Conservation (phyloP, 2,113 vertebrate species). For the Erythrolamprus reginae region DNA sequence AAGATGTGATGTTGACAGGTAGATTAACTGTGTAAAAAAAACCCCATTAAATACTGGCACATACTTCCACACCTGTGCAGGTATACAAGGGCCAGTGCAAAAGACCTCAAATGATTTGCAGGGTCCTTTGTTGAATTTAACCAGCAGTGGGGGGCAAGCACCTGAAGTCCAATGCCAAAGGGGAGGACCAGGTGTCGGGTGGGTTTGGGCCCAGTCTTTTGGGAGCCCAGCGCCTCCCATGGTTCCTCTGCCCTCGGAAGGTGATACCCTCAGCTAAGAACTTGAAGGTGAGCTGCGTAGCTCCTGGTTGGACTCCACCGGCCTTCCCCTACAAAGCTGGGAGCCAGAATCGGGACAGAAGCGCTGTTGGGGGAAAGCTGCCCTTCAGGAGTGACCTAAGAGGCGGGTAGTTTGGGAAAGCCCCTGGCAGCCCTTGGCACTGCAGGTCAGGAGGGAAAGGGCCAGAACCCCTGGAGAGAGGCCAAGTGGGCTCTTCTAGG, state of each 20-base stretch:
- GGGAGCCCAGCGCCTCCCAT: neutral
- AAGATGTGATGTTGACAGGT: no score
- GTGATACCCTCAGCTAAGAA: neutral
- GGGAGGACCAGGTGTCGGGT: no score
- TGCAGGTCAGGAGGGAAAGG: no score
- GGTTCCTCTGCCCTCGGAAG: neutral
- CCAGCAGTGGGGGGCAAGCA: neutral
- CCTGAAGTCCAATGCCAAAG: neutral
- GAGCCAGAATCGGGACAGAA: neutral
- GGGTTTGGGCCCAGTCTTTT: neutral
- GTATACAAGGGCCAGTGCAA: neutral
- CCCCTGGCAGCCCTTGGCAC: no score
- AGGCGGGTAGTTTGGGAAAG: no score
- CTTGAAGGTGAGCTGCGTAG: neutral
- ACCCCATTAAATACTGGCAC: neutral
- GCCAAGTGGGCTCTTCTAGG: no score
- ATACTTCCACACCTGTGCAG: neutral
- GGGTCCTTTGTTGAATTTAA: neutral
- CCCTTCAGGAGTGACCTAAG: no score
- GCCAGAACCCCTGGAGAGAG: no score
- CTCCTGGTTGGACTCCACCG: neutral
- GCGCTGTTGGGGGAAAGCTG: neutral
- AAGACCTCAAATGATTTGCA: neutral
- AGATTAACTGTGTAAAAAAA: neutral
- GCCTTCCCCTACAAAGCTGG: neutral